Evolutionary conservation across 2,888 invertebrate genomes (phyloP).

Genomic region (Sphinx pinastri): DNA sequence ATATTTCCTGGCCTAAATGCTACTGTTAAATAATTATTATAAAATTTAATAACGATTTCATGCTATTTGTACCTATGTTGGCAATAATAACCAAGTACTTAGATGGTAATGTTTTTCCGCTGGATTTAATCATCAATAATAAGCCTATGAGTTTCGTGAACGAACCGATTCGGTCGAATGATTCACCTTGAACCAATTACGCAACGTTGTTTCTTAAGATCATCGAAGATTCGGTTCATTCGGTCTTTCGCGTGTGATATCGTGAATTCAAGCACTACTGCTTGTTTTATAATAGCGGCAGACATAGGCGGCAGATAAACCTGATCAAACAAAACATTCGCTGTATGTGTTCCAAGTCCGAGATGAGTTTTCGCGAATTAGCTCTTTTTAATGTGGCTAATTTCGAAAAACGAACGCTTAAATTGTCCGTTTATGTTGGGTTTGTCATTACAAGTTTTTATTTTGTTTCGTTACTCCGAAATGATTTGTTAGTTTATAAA

Average conservation of each 20-base stretch:
- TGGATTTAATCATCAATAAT: conserved; percentile 10
- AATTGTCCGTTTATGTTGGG: not conserved
- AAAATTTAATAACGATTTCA: not conserved
- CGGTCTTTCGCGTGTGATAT: conserved; percentile 11
- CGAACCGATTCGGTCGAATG: conserved; percentile 55
- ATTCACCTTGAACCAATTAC: conserved; percentile 72
- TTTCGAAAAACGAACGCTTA: conserved; percentile 13
- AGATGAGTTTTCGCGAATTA: not conserved
- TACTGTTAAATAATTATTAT: not conserved
- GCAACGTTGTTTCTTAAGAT: conserved; percentile 42
- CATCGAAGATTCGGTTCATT: conserved; percentile 9
- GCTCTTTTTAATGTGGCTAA: conserved; percentile 1
- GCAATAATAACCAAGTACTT: not conserved
- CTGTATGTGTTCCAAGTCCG: not conserved
- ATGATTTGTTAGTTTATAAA: conserved; percentile 2
- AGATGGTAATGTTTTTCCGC: not conserved
- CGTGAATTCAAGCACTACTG: conserved; percentile 10
- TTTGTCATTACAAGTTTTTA: conserved; percentile 11
- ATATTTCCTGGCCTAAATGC: not conserved
- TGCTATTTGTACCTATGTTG: too few relatives aligned
- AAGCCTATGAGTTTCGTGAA: conserved; percentile 53
- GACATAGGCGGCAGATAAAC: not conserved
- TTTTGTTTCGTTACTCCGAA: not conserved
- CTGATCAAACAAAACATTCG: conserved; percentile 20
- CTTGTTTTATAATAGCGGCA: not conserved